Percentiles rank a stretch among this genome's conserved stretches.
Conservation (phyloP, 2,888 invertebrate species). For the Thysanoteuthis rhombus region DNA sequence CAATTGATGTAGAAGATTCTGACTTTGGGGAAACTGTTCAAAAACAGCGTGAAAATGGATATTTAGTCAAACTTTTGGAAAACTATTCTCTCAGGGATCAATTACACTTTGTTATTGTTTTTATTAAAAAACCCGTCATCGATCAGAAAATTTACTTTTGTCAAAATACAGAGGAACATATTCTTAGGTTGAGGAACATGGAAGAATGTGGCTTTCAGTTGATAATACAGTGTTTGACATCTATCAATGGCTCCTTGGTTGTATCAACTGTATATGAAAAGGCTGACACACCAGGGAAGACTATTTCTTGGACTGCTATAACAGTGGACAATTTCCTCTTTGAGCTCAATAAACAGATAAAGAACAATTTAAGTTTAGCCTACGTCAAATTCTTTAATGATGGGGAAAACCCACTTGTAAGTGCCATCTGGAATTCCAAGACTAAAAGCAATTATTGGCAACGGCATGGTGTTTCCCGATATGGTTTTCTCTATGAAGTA, state of each 20-base stretch:
- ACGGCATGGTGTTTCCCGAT: slow-evolving; percentile 55
- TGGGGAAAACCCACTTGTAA: slow-evolving; percentile 47
- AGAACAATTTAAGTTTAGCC: slow-evolving; percentile 39
- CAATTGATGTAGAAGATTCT: slow-evolving; percentile 36
- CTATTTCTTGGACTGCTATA: slow-evolving; percentile 44
- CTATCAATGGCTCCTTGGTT: background rate
- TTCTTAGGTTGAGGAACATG: background rate
- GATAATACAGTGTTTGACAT: slow-evolving; percentile 29
- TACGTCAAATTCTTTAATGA: slow-evolving; percentile 56
- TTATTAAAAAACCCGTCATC: background rate
- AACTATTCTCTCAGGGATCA: slow-evolving; percentile 33
- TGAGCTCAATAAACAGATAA: slow-evolving; percentile 46
- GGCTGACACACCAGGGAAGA: background rate
- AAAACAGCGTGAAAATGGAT: slow-evolving; percentile 31
- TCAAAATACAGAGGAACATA: slow-evolving; percentile 28
- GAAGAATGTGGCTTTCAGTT: slow-evolving; percentile 30
- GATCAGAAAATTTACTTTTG: slow-evolving; percentile 29
- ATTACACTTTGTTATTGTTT: slow-evolving; percentile 39
- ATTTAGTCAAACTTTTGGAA: slow-evolving; percentile 35
- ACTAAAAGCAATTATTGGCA: slow-evolving; percentile 46
- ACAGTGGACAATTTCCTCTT: slow-evolving; percentile 50
- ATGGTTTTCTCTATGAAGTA: slow-evolving; percentile 59
- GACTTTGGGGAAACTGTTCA: slow-evolving; percentile 34
- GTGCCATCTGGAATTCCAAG: slow-evolving; percentile 52
- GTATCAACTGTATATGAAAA: slow-evolving; percentile 33